Evolutionary conservation across 2,113 vertebrate species (phyloP), one percentile per base, ranked within the genome.

Genomic region (Cyphomyrus discorhynchus): DNA sequence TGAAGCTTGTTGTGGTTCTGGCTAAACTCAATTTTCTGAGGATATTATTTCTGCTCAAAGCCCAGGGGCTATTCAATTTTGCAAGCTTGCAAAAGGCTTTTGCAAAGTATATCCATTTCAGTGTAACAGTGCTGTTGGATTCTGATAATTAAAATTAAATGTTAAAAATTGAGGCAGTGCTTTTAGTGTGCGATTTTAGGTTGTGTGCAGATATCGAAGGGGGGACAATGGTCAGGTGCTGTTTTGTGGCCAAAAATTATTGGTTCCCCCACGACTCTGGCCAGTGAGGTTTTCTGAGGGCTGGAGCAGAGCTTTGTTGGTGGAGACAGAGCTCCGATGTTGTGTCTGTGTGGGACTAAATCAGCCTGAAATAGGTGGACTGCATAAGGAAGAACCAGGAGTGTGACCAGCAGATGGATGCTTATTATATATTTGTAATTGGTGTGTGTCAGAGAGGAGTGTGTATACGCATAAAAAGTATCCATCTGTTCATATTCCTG

Each of bases 351-450:
- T 88, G 62, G 58, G 62, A 74, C 62, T 3, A 31, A 46, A 24
- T 42, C 58, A 45, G 24, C 4, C 87, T 15, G 87, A 74, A 88
- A 88, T 74, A 88, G 87, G 49, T n/a, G 58, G 45, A 39, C 87
- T 70, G 31, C 52, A 88, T 24, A 42, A 45, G 87, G 19, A 88
- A 39, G 53, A 49, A 62, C 4, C 21, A 39, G 8, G 47, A 50
- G 84, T 35, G 84, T 15, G 85, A 77, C 35, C 11, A 5, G 1
- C 35, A 80, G 74, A 42, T 85, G 82, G 42, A 11, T 49, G 24
- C n/a, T 46, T 85, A n/a, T 49, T 49, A 85, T 49, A 85, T 49
- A 13, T 85, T n/a, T 27, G n/a, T 47, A 46, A 85, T 46, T 46
- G 42, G 42, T 47, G 9, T 46, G 82, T 47, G 82, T 49, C 24